Conservation (phyloP, 2,797 vertebrate genomes). For the Alauda arvensis region DNA sequence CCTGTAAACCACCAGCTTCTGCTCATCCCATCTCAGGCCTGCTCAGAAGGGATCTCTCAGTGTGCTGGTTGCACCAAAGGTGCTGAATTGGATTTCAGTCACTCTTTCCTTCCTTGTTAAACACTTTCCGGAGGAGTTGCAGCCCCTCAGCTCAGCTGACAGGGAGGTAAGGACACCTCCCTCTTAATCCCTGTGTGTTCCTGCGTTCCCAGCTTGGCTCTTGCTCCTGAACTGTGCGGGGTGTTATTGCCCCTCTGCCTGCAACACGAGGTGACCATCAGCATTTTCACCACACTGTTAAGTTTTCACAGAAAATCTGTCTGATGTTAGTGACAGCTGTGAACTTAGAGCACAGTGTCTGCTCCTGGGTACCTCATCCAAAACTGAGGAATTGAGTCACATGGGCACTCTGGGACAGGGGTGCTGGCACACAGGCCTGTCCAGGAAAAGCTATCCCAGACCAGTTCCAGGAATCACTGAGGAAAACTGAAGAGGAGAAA, state of each 20-base stretch:
- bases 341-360: neutral
- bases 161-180: neutral
- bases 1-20: neutral
- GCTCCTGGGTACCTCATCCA: neutral
- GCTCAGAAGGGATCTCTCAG: neutral
- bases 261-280: neutral
- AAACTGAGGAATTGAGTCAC: neutral
- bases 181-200: neutral
- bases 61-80: neutral
- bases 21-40: neutral
- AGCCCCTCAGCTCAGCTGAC: neutral
- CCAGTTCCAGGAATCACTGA: neutral
- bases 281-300: neutral
- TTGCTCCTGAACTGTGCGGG: neutral
- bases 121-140: neutral
- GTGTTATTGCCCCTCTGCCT: neutral
- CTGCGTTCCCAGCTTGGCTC: neutral
- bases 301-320: neutral
- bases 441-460: neutral
- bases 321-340: neutral
- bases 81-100: neutral
- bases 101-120: neutral
- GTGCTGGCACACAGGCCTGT: neutral
- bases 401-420: neutral
- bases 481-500: neutral